Base-by-base conservation (phyloP, 1,140 invertebrate species). In the Diabrotica undecimpunctata region DNA sequence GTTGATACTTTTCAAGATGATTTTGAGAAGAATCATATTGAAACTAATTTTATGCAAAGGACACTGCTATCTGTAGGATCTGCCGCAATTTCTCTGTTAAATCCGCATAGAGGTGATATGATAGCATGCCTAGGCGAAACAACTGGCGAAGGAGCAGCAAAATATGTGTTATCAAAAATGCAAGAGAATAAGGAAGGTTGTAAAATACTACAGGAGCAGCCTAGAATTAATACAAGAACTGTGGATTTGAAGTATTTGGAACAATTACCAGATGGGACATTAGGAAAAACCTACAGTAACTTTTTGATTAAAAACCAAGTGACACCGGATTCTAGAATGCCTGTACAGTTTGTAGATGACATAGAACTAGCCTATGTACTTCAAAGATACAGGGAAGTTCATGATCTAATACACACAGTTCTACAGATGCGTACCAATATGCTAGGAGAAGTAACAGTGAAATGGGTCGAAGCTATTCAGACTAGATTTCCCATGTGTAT, bases 381-480 rank as follows among this genome's bases (percentile, higher is more conserved):
- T 90, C 94, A 96, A 80, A 83, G 97, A 53, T 99, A 99, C 79
- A 87, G 97, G 69, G 96, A 99, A 82, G 89, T 91, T 12, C 97
- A 99, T 79, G 97, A 99, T 82, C 84, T 99, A 59, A 87, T 95
- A 66, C 97, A 99, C 80, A 89, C 95, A 0, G 79, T 94, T 7
- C 83, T 98, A 38, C 86, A 88, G 62, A 97, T 97, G 93, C 95
- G 93, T 11, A 98, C 96, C 7, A 96, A 95, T 75, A 97, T 99
- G 94, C 81, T 97, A 6, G 93, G 94, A 55, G 90, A 96, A 85
- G 94, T 98, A 12, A 87, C 92, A 7, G 92, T 99, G 6, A 99
- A 99, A 81, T 98, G 96, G 95, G 85, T 99, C 61, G 97, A 99
- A 86, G 96, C 88, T 7, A 86, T 98, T 54, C 95, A 97, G 80